Base-by-base conservation (phyloP, 92 coral and sea anemone genomes). In the Palythoa grandiflora region DNA sequence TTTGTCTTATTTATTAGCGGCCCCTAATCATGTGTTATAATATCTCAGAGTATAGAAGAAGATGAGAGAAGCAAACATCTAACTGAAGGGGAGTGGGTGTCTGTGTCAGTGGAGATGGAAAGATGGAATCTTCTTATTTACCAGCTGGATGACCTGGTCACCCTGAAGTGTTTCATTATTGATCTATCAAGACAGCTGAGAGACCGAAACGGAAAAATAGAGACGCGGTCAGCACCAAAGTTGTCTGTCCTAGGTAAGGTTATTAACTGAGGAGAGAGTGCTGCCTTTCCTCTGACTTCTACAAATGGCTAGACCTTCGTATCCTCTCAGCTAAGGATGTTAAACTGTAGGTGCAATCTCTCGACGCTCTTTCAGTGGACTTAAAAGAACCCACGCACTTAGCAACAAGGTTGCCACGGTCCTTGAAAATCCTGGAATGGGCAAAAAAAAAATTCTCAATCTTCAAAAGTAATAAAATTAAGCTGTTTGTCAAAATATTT, bases 101-200 rank as follows among this genome's bases (percentile, higher is more conserved):
- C 99, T 9, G 93, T 97, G 1, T 97, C 99, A 7, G 94, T 95
- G 11, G 99, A 97, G 85, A 94, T 95, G 81, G 99, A 97, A 68
- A 94, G 98, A 21, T 97, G 99, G 99, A 97, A 97, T 75, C 90
- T 95, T 79, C 90, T 97, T 38, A 93, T 95, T 28, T 94, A 84
- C 80, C 99, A 97, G 89, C 88, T 97, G 79, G 92, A 79, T 54
- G 99, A 97, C 87, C 87, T 97, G 89, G 94, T 93, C 50, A 84
- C 93, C 55, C 76, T 97, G 16, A 73, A 83, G 47, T 55, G 68
- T 60, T 91, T 84, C 53, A 39, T 89, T 2, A 70, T 55, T 60
- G 80, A 78, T 17, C 53, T 91, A 84, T 90, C 94, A 6, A 51
- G 71, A 84, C 78, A 79, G 15, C 14, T 84, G 70, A 71, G 38